These are phyloP conservation scores for Daboia siamensis DNA, from an alignment of 2,113 vertebrate genomes.

Conservation along the genomic window DNA sequence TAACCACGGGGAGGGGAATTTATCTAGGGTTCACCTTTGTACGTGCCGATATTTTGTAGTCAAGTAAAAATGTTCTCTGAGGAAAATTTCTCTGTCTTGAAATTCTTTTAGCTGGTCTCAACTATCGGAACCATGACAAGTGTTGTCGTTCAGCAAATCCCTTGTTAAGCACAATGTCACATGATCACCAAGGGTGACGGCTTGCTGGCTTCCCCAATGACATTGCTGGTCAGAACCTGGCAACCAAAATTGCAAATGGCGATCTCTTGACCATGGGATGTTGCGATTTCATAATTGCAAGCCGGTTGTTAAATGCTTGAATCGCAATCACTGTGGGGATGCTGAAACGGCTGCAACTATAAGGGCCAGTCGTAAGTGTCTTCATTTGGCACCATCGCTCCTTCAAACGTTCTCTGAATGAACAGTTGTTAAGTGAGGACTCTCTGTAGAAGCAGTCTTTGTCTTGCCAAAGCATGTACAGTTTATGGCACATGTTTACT, in stretches of 20 bases:
- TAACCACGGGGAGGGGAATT: too few species aligned
- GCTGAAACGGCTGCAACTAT: not conserved
- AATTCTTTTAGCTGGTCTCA: too few species aligned
- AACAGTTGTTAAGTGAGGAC: too few species aligned
- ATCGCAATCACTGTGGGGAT: not conserved
- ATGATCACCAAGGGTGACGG: not conserved
- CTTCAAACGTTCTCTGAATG: too few species aligned
- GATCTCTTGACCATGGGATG: not conserved
- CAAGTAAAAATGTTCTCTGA: too few species aligned
- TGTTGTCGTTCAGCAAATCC: not conserved
- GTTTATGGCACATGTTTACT: not conserved
- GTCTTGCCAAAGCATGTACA: not conserved
- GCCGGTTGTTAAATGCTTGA: not conserved
- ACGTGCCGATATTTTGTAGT: too few species aligned
- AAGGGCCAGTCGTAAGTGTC: not conserved
- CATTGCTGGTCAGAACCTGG: not conserved
- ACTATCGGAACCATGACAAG: too few species aligned
- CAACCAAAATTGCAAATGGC: not conserved
- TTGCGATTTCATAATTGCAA: not conserved
- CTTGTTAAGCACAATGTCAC: not conserved
- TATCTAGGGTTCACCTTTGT: too few species aligned
- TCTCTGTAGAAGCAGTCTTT: not conserved
- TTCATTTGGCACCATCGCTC: not conserved
- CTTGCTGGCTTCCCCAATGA: not conserved
- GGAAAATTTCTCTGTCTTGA: too few species aligned